Base-by-base conservation (phyloP, 1,140 invertebrate species). In the Drusus annulatus region DNA sequence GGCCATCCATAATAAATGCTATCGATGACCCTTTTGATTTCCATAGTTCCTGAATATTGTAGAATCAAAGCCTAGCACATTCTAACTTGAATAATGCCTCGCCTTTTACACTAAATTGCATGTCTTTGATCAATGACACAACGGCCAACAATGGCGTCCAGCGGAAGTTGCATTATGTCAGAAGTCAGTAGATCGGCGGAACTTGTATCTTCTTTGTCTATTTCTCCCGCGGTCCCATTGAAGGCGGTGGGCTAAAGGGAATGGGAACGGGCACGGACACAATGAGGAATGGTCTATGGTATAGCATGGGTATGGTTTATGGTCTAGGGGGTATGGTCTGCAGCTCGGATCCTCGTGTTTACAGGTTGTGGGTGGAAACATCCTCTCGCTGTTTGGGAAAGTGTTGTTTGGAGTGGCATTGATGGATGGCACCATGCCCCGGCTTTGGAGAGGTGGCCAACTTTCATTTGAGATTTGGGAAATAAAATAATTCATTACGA, bases 291-390 rank as follows among this genome's bases (percentile, higher is more conserved):
- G 36, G 0, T 45, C 36, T 7, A 45, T 45, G 36, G 36, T 45
- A 45, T 10, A 45, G 10, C 13, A 45, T 13, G 10, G 36, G 8
- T 13, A 45, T 45, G 36, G 36, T 45, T 8, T 45, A 13, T 45
- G 36, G 36, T 45, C 36, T 45, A n/a, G n/a, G n/a, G n/a, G n/a
- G n/a, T n/a, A 45, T 45, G 13, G 36, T 45, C 74, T 7, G 28
- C 52, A 36, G 31, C 21, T 69, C 31, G 54, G 31, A 74, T 76
- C 60, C 21, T 28, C 60, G 28, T 83, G 77, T 83, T 81, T 81
- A 76, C 82, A 79, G 45, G 58, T 83, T 81, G 82, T 83, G 80
- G 82, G 82, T 81, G 82, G 82, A 81, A 83, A 83, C 82, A 83
- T 83, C 82, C 82, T 78, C 80, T 56, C 16, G 45, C 25, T 36